These are phyloP conservation scores for Sminthopsis crassicaudata DNA, from an alignment of 2,113 vertebrate genomes.

Conservation along the genomic window DNA sequence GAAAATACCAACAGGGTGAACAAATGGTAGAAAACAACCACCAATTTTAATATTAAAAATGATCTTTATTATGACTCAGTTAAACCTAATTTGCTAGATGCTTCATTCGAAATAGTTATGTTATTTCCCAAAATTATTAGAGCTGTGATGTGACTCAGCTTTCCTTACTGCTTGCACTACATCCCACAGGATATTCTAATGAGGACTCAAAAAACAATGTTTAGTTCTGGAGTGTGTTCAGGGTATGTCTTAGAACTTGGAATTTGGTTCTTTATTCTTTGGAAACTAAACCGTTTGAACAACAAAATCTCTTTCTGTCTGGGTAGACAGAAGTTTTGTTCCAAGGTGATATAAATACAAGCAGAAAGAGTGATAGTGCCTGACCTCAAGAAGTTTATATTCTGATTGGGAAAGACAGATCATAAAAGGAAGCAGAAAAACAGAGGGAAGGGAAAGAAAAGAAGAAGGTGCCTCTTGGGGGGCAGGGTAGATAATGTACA, in stretches of 20 bases:
- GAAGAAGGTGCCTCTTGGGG: not conserved
- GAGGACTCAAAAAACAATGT: conserved; percentile 31
- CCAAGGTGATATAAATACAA: not conserved
- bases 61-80: not conserved
- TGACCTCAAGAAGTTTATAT: not conserved
- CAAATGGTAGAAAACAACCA: conserved; percentile 48
- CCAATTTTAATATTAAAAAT: conserved; percentile 19
- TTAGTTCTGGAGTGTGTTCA: conserved; percentile 17
- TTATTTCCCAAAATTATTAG: conserved; percentile 41
- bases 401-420: not conserved
- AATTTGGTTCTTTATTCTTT: not conserved
- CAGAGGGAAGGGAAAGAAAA: not conserved
- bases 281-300: conserved; percentile 28
- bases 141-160: conserved; percentile 31
- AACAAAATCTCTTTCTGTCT: conserved; percentile 19
- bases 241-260: conserved; percentile 20
- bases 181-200: conserved; percentile 29
- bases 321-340: conserved; percentile 30
- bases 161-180: conserved; percentile 26
- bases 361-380: not conserved
- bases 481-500: not conserved
- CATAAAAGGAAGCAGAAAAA: not conserved
- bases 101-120: conserved; percentile 52
- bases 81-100: conserved; percentile 35
- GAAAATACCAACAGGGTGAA: conserved; percentile 25